phyloP scores from a whole-genome alignment of 2,113 vertebrate genomes.

The Siphamia tubifer region DNA sequence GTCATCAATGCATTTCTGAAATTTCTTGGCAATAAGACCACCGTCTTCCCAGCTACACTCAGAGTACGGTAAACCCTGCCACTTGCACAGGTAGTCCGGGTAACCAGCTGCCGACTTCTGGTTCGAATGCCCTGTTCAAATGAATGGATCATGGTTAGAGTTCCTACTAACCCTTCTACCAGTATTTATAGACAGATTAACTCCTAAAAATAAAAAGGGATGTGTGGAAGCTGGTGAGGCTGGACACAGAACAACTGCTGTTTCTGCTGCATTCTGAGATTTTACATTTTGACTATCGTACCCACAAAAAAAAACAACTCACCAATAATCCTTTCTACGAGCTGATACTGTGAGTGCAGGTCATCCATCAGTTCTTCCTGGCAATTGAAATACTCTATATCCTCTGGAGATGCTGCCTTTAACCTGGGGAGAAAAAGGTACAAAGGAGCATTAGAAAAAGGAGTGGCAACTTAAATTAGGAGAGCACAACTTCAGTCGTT shows the following conservation, averaged over 20 bases:
- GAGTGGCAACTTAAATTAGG: not conserved
- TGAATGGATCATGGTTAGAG: not conserved
- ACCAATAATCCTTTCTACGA: constrained; percentile 98
- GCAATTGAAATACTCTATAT: constrained; percentile 97
- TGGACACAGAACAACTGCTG: too few species aligned
- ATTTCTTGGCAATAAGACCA: constrained; percentile 92
- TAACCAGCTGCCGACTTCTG: constrained; percentile 96
- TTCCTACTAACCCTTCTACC: too few species aligned
- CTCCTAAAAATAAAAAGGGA: too few species aligned
- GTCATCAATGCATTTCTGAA: constrained; percentile 91
- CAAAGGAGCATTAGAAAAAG: not conserved
- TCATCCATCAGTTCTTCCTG: constrained; percentile 97
- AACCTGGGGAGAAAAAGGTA: constrained; percentile 77
- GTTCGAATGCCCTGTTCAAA: constrained; percentile 91
- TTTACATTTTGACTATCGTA: too few species aligned
- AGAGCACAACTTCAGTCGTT: too few species aligned
- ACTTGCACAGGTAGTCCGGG: constrained; percentile 99
- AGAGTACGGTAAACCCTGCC: constrained; percentile 96
- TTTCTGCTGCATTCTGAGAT: too few species aligned
- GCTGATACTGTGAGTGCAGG: constrained; percentile 95
- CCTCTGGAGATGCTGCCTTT: constrained; percentile 96
- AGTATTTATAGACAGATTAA: too few species aligned
- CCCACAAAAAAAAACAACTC: constrained; percentile 29
- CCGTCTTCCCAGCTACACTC: constrained; percentile 99
- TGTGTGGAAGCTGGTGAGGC: too few species aligned